Evolutionary conservation across 2,113 vertebrate species (phyloP).

Genomic region (Guaruba guarouba): DNA sequence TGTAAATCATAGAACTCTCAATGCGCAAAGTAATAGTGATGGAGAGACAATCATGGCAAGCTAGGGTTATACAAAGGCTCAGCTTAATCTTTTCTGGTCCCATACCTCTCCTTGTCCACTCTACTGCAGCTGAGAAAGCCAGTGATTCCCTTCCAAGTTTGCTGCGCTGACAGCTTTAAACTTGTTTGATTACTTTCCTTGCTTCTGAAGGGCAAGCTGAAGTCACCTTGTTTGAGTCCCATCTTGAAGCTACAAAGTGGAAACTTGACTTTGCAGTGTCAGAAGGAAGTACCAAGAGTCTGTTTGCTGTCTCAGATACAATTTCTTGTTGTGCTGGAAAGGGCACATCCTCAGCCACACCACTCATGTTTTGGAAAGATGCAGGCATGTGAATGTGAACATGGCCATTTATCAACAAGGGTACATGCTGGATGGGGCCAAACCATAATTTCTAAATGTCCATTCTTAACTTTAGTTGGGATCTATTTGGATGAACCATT

Average conservation of each 20-base stretch:
- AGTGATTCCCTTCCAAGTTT: not conserved
- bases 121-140: not conserved
- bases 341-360: accelerated
- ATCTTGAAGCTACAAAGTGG: not conserved
- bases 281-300: not conserved
- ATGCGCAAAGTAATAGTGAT: not conserved
- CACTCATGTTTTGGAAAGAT: accelerated
- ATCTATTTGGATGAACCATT: not conserved
- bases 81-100: not conserved
- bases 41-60: not conserved
- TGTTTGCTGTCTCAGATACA: not conserved
- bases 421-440: accelerated
- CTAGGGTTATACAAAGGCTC: not conserved
- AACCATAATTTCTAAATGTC: not conserved
- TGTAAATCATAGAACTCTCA: not conserved
- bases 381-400: not conserved
- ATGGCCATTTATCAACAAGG: not conserved
- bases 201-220: not conserved
- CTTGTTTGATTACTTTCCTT: not conserved
- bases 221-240: not conserved
- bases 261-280: not conserved
- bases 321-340: not conserved
- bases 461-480: not conserved
- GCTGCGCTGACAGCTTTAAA: not conserved
- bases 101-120: not conserved